Base-by-base conservation (phyloP, 2,797 vertebrate genomes). In the Syngnathus acus region DNA sequence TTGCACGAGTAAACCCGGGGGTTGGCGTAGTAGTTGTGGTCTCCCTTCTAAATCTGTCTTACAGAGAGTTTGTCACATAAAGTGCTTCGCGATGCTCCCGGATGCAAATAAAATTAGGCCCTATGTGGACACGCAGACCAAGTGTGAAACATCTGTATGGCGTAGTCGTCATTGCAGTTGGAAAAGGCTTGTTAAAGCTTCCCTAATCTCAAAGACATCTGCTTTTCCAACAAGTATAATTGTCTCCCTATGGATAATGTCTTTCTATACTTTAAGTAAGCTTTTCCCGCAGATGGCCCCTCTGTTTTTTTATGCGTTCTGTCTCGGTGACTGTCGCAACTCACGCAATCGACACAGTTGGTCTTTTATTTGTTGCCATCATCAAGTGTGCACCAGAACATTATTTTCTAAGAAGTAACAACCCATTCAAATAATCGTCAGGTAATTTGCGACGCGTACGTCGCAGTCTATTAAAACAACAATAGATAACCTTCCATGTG, bases 131-230 rank as follows among this genome's bases (percentile, higher is more conserved):
- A 77, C 57, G 71, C 68, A 55, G 72, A 75, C 64, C 78, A 67
- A 72, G 70, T 68, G 68, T 64, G 69, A 71, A 68, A 81, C 65
- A 73, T 76, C 74, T 75, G 77, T 83, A 81, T 74, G 66, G 62
- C 55, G 75, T 67, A 67, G 68, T 72, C 67, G 54, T 66, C 62
- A 60, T 69, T 37, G 48, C n/a, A 38, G 14, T 72, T 71, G 47
- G 62, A 64, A 64, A 64, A 64, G 63, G 48, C 43, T 53, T 65
- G 37, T 53, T 39, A 51, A 39, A 32, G 32, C 45, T 26, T 26
- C 60, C 26, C 43, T 47, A 32, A 63, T 47, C 42, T 63, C 23
- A 63, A 54, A 53, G 77, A 75, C 70, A 75, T 66, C 71, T 77
- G 65, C 50, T 57, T 72, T 67, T 69, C 32, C 62, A 48, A 50